These are phyloP conservation scores for Ascaphus truei DNA, from an alignment of 2,113 vertebrate species.

Conservation along the genomic window DNA sequence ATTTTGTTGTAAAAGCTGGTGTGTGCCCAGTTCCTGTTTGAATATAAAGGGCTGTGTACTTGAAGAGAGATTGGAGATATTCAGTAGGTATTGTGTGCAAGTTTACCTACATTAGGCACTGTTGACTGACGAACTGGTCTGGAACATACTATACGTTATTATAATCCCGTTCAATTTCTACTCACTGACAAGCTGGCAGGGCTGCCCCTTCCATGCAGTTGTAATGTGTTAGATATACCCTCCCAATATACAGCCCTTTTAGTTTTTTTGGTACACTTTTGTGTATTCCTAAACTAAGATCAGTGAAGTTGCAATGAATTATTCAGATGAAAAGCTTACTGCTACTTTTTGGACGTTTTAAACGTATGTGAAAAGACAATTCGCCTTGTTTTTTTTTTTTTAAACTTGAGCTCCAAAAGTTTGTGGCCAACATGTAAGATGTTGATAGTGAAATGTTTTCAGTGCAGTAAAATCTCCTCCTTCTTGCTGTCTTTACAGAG, in stretches of 20 bases:
- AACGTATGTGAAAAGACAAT: not conserved
- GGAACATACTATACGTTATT: too few relatives aligned
- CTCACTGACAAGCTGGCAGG: too few relatives aligned
- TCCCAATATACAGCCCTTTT: too few relatives aligned
- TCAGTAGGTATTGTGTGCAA: not conserved
- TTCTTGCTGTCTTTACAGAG: conserved; percentile 65
- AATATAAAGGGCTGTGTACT: not conserved
- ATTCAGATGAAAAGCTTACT: not conserved
- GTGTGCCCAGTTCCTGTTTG: not conserved
- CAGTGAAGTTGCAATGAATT: too few relatives aligned
- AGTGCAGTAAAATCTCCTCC: conserved; percentile 16
- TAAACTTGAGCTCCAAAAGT: not conserved
- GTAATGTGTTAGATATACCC: too few relatives aligned
- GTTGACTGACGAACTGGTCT: not conserved
- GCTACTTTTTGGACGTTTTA: not conserved
- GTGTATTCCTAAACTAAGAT: too few relatives aligned
- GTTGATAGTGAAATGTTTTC: rapidly evolving
- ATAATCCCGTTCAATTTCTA: too few relatives aligned
- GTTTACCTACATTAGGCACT: not conserved
- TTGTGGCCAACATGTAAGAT: not conserved
- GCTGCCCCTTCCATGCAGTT: too few relatives aligned
- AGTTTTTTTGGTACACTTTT: too few relatives aligned
- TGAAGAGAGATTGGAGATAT: not conserved
- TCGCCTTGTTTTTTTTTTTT: not conserved
- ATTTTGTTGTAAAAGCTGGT: too few relatives aligned